Conservation (phyloP, 2,888 invertebrate species). For the Caenorhabditis panamensis region DNA sequence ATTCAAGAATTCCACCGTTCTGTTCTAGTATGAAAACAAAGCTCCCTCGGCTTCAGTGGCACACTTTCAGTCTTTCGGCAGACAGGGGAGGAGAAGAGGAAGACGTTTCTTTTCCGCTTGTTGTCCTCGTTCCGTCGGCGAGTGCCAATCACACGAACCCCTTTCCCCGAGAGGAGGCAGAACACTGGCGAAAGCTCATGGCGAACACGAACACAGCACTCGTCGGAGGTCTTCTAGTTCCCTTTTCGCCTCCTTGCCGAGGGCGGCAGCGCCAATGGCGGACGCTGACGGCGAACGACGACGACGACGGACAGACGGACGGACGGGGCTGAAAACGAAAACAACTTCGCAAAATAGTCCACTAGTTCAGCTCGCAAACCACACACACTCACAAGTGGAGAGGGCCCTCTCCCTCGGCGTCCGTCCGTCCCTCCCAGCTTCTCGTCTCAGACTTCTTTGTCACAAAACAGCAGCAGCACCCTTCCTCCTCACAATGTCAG, state of each 20-base stretch:
- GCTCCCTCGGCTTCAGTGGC: neutral
- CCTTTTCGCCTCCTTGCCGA: neutral
- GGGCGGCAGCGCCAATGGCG: slow-evolving; percentile 1
- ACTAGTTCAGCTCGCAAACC: slow-evolving; percentile 52
- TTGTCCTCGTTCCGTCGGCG: slow-evolving; percentile 40
- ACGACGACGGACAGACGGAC: slow-evolving; percentile 19
- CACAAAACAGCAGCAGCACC: slow-evolving; percentile 53
- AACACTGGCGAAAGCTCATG: slow-evolving; percentile 57
- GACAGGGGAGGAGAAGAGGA: slow-evolving; percentile 12
- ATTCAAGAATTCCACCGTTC: neutral
- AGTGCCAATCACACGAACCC: slow-evolving; percentile 52
- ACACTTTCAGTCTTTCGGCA: neutral
- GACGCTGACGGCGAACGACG: slow-evolving; percentile 23
- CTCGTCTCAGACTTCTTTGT: slow-evolving; percentile 55
- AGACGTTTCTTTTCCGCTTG: slow-evolving; percentile 38
- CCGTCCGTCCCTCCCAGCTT: slow-evolving; percentile 18
- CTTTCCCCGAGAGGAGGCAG: slow-evolving; percentile 19
- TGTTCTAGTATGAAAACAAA: neutral
- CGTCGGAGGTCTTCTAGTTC: slow-evolving; percentile 22
- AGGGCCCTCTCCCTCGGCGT: slow-evolving; percentile 30
- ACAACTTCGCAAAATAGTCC: slow-evolving; percentile 60
- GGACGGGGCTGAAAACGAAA: slow-evolving; percentile 56
- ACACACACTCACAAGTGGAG: slow-evolving; percentile 46
- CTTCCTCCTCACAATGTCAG: slow-evolving; percentile 34
- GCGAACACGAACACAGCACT: slow-evolving; percentile 39